phyloP scores from a whole-genome alignment of 2,797 vertebrate genomes.

The Oophaga sylvatica region DNA sequence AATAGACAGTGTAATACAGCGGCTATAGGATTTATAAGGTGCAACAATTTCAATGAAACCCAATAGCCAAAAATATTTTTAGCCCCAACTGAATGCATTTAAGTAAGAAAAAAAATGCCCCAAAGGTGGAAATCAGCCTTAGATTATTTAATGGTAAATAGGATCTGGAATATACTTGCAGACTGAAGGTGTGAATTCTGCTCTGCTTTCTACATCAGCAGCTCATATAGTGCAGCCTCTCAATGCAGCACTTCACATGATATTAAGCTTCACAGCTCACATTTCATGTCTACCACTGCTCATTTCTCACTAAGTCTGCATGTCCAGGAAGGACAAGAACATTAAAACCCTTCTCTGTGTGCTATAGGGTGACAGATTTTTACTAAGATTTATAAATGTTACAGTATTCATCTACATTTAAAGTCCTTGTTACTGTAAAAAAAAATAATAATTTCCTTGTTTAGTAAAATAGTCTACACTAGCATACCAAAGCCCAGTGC shows the following conservation, averaged over 20 bases:
- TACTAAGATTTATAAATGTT: background rate
- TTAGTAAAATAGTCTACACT: background rate
- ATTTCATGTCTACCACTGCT: conserved; percentile 4
- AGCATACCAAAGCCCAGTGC: too few species aligned
- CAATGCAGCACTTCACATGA: background rate
- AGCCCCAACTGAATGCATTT: too few species aligned
- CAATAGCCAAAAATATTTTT: too few species aligned
- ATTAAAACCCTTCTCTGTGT: background rate
- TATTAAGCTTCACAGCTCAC: conserved; percentile 11
- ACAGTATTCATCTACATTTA: background rate
- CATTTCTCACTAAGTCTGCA: conserved; percentile 1
- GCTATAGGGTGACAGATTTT: background rate
- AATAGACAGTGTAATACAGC: too few species aligned
- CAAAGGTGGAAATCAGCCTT: too few species aligned
- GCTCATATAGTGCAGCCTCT: conserved; percentile 4
- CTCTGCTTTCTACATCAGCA: conserved; percentile 2
- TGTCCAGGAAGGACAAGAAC: background rate
- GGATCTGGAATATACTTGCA: background rate
- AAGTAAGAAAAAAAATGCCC: too few species aligned
- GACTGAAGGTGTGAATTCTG: background rate
- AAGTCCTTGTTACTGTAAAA: background rate
- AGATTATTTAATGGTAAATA: background rate
- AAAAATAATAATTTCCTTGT: background rate
- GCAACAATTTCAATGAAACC: too few species aligned
- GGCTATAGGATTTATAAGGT: too few species aligned